phyloP scores from a whole-genome alignment of 2,797 vertebrate species.

The Channa striata region DNA sequence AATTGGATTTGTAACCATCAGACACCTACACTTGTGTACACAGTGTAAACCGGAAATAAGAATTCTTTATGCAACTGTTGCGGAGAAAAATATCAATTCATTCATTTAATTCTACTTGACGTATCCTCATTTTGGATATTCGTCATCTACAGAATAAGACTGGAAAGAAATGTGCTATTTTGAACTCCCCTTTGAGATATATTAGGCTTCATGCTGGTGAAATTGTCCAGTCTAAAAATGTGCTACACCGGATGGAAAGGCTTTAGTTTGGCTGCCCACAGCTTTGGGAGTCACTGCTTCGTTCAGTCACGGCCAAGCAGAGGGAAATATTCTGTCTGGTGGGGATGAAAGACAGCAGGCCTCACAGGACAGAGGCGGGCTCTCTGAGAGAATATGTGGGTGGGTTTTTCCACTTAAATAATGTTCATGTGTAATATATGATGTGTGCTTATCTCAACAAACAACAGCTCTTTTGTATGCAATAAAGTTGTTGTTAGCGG shows the following conservation, averaged over 20 bases:
- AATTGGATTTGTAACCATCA: conserved; percentile 44
- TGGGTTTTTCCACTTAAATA: conserved; percentile 75
- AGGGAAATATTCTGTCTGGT: conserved; percentile 66
- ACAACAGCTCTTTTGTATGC: conserved; percentile 52
- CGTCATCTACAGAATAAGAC: conserved; percentile 28
- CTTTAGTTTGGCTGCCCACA: conserved; percentile 67
- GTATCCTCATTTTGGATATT: conserved; percentile 53
- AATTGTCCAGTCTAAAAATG: conserved; percentile 71
- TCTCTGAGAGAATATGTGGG: conserved; percentile 51
- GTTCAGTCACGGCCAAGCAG: conserved; percentile 49
- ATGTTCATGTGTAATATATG: conserved; percentile 51
- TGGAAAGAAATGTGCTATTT: conserved; percentile 66
- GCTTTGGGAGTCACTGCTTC: conserved; percentile 60
- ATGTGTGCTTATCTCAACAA: conserved; percentile 35
- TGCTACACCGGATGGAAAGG: conserved; percentile 69
- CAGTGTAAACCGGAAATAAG: not conserved
- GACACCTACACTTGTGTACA: conserved; percentile 24
- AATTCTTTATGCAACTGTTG: conserved; percentile 3
- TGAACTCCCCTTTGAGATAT: conserved; percentile 61
- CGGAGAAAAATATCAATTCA: conserved; percentile 44
- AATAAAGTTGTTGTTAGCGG: conserved; percentile 52
- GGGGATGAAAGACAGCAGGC: conserved; percentile 64
- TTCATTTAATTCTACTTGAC: conserved; percentile 45
- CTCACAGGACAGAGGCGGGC: conserved; percentile 50
- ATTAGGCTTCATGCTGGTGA: conserved; percentile 61